Conservation (phyloP, 64 coral and sea anemone species). For the Catalaphyllia jardinei region DNA sequence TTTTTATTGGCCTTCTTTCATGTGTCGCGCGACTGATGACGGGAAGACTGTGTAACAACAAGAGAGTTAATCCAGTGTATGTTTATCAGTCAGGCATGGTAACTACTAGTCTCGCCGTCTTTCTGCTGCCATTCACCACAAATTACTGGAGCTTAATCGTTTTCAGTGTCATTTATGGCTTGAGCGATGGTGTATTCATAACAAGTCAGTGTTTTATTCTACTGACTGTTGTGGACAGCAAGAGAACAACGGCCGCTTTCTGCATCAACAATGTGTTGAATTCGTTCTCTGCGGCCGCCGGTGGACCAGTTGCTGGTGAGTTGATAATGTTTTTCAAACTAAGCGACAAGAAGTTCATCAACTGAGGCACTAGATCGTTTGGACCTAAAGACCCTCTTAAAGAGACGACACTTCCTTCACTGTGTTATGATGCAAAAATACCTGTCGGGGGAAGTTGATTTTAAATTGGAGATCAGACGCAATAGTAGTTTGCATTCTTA, state of each 20-base stretch:
- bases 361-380: no score
- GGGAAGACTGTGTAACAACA: constrained; percentile 11
- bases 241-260: constrained; percentile 19
- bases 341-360: no score
- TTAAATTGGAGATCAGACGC: no score
- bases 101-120: neutral
- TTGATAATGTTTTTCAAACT: neutral
- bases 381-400: no score
- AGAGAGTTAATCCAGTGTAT: neutral
- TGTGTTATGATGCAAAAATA: no score
- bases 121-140: constrained; percentile 14
- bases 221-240: constrained; percentile 19
- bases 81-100: constrained; percentile 33
- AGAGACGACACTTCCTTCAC: no score
- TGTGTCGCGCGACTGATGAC: neutral
- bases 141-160: constrained; percentile 6
- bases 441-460: no score
- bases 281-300: neutral
- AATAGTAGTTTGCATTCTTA: no score
- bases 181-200: constrained; percentile 36
- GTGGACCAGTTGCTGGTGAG: constrained; percentile 23
- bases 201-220: constrained; percentile 11
- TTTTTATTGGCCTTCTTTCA: constrained; percentile 41
- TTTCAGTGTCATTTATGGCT: constrained; percentile 17
- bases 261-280: constrained; percentile 13